Evolutionary conservation across 2,888 invertebrate species (phyloP).

Genomic region (Amphipyra tragopoginis): DNA sequence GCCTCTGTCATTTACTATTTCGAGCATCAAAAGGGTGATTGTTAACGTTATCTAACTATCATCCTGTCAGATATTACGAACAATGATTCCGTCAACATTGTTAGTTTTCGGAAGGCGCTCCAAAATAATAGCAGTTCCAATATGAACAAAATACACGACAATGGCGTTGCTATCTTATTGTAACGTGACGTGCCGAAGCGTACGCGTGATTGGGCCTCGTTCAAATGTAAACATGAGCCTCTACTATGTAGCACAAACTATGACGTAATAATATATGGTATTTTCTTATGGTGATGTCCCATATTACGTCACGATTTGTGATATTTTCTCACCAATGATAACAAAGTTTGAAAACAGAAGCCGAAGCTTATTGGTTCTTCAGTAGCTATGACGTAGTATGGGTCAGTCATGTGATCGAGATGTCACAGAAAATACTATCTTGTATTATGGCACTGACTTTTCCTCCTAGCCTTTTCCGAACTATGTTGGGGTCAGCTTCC

Average conservation of each 20-base stretch:
- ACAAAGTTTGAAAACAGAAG: too few relatives aligned
- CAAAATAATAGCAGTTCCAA: slow-evolving; percentile 66
- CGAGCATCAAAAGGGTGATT: slow-evolving; percentile 9
- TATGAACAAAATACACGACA: slow-evolving; percentile 73
- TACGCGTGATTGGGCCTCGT: slow-evolving; percentile 77
- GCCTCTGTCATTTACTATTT: slow-evolving; percentile 3
- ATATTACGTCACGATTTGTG: too few relatives aligned
- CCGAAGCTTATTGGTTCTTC: too few relatives aligned
- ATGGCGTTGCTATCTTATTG: slow-evolving; percentile 77
- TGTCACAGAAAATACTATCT: too few relatives aligned
- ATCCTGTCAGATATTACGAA: slow-evolving; percentile 10
- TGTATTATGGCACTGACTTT: too few relatives aligned
- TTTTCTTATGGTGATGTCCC: background rate
- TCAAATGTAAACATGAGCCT: slow-evolving; percentile 71
- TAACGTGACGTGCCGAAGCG: slow-evolving; percentile 68
- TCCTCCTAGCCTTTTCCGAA: too few relatives aligned
- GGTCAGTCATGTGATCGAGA: too few relatives aligned
- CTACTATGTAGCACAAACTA: slow-evolving; percentile 47
- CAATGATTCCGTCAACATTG: slow-evolving; percentile 26
- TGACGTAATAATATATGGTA: background rate
- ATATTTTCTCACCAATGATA: too few relatives aligned
- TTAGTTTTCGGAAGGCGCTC: slow-evolving; percentile 56
- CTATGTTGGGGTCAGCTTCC: too few relatives aligned
- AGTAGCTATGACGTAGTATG: too few relatives aligned
- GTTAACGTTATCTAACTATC: slow-evolving; percentile 5